Evolutionary conservation across 2,113 vertebrate genomes (phyloP).

Genomic region (Astatoreochromis straeleni): DNA sequence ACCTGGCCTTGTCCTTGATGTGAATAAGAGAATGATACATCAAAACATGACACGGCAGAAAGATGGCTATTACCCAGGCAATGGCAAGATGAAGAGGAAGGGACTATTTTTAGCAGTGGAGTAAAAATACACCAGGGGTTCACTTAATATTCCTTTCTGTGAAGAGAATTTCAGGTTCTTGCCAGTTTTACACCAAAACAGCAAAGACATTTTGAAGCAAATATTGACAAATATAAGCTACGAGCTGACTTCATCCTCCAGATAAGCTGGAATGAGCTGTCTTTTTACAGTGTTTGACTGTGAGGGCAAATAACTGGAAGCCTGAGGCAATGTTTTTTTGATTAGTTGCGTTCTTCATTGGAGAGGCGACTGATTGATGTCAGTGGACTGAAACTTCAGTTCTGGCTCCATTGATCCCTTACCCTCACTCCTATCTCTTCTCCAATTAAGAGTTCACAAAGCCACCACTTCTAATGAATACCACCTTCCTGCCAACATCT

Average conservation of each 20-base stretch:
- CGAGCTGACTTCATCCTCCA: neutral
- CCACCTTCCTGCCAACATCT: constrained; percentile 20
- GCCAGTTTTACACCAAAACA: neutral
- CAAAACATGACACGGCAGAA: constrained; percentile 58
- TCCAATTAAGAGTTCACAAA: constrained; percentile 67
- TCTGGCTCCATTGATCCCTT: constrained; percentile 44
- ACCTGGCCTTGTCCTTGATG: constrained; percentile 70
- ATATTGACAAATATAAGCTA: neutral
- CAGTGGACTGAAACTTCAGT: constrained; percentile 17
- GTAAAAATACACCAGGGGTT: constrained; percentile 35
- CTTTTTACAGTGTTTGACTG: constrained; percentile 13
- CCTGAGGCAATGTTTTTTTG: neutral
- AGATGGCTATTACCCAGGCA: constrained; percentile 53
- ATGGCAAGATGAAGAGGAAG: constrained; percentile 11
- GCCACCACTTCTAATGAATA: constrained; percentile 38
- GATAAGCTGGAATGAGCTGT: constrained; percentile 1
- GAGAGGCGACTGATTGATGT: constrained; percentile 52
- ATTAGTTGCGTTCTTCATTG: constrained; percentile 2
- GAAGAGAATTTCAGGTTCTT: neutral
- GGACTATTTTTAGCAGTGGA: constrained; percentile 41
- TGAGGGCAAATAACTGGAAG: constrained; percentile 5
- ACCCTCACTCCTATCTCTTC: constrained; percentile 24
- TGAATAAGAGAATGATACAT: constrained; percentile 61
- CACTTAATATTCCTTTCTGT: constrained; percentile 29
- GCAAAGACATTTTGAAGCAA: neutral